Base-by-base conservation (phyloP, 2,113 vertebrate genomes). In the Brachyhypopomus gauderio region DNA sequence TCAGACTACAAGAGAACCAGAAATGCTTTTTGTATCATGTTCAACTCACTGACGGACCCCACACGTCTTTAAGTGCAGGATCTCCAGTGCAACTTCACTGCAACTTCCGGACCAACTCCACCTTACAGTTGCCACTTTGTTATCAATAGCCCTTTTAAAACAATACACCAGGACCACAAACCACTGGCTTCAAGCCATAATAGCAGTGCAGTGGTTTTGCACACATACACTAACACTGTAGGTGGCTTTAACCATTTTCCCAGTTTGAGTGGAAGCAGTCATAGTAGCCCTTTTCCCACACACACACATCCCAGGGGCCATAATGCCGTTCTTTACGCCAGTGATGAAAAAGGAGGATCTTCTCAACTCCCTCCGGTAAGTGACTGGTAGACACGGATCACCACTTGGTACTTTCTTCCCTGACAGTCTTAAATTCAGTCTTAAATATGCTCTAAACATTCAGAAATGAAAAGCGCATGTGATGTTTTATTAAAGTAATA, bases 251-350 rank as follows among this genome's bases (percentile, higher is more conserved):
- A 75, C 48, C 19, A 38, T 78, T 55, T 64, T 56, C 75, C 58
- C 27, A 36, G 64, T 69, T 77, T 70, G 17, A 78, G 22, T 2
- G 2, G 8, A 70, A 19, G 22, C 55, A 19, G 77, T 76, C n/a
- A 77, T 48, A 34, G 70, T 19, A 70, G 74, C 38, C 75, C 71
- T 72, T 76, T 88, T 86, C 84, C 86, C 85, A 90, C 76, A 86
- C 56, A 9, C 80, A 78, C 34, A 84, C 76, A n/a, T n/a, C 72
- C 38, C 56, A 80, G 73, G 56, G 78, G 79, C 55, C 17, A 63
- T 58, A 52, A 66, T 59, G 66, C 36, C 73, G 72, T 76, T 82
- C 76, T 56, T 82, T 81, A 14, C 59, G 72, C 66, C 63, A 36
- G 8, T 70, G 79, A 80, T 85, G 75, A 85, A 58, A 85, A 76